Percentiles rank a stretch among this genome's conserved stretches.
These are phyloP conservation scores for Tadarida brasiliensis DNA, from an alignment of 2,797 vertebrate genomes.

Conservation along the genomic window DNA sequence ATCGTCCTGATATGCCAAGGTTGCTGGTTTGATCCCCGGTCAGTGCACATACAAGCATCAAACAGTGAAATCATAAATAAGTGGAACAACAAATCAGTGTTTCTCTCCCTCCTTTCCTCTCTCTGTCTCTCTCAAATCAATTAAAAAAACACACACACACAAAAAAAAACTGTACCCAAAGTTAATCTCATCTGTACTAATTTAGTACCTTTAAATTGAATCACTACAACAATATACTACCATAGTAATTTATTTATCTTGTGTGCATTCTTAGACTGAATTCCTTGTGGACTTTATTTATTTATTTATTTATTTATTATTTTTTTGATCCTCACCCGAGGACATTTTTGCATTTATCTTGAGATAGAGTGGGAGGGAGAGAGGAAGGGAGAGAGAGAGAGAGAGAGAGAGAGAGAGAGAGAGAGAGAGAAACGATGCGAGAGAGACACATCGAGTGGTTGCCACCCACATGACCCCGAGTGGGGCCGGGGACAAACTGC, in stretches of 20 bases:
- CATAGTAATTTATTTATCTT: conserved; percentile 1
- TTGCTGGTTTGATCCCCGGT: not conserved
- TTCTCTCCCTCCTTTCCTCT: not conserved
- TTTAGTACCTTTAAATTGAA: not conserved
- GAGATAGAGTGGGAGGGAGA: no score
- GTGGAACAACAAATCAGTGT: not conserved
- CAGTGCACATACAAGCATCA: not conserved
- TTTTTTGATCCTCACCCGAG: no score
- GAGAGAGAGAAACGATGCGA: no score
- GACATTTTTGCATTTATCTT: no score
- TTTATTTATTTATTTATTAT: no score
- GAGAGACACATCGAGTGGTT: no score
- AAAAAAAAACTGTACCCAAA: not conserved
- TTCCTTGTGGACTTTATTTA: no score
- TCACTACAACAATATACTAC: not conserved
- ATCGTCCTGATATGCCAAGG: not conserved
- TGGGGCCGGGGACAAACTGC: no score
- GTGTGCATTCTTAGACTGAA: not conserved
- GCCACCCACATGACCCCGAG: no score
- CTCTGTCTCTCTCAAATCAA: not conserved
- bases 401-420: no score
- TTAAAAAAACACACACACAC: no score
- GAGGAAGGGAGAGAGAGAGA: no score
- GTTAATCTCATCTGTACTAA: not conserved
- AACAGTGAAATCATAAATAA: not conserved